Evolutionary conservation across 1,140 invertebrate species (phyloP).

Genomic region (Leptopilina clavipes): DNA sequence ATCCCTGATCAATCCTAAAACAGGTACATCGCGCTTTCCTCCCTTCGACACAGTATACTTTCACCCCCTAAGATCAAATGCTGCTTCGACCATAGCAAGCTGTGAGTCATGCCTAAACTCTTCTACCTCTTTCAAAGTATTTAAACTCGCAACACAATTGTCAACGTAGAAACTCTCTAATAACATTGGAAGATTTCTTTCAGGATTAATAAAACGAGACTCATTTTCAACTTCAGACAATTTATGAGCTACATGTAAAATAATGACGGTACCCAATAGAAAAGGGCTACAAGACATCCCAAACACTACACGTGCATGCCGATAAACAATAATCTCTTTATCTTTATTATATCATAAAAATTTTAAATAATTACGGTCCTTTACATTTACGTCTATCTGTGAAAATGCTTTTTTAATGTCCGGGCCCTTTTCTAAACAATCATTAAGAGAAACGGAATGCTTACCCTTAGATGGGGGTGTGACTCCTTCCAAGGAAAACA

Average conservation of each 20-base stretch:
- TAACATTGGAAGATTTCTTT: not conserved
- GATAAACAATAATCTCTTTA: slow-evolving; percentile 44
- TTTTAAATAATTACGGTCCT: slow-evolving; percentile 59
- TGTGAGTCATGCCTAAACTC: slow-evolving; percentile 18
- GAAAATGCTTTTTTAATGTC: slow-evolving; percentile 71
- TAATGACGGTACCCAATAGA: slow-evolving; percentile 51
- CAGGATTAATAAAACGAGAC: not conserved
- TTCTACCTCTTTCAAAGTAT: not conserved
- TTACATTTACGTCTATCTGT: slow-evolving; percentile 57
- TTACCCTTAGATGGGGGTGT: slow-evolving; percentile 47
- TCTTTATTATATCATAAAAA: slow-evolving; percentile 60
- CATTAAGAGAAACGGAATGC: slow-evolving; percentile 47
- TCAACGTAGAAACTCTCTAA: slow-evolving; percentile 31
- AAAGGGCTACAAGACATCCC: slow-evolving; percentile 57
- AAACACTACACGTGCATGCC: slow-evolving; percentile 58
- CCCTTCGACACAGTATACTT: not conserved
- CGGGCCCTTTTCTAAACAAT: slow-evolving; percentile 56
- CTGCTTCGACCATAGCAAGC: not conserved
- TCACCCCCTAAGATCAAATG: slow-evolving; percentile 32
- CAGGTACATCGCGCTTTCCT: not conserved
- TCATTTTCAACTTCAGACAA: not conserved
- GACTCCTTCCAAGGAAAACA: slow-evolving; percentile 59
- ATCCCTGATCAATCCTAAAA: slow-evolving; percentile 14
- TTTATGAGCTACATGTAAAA: not conserved
- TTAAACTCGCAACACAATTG: slow-evolving; percentile 21